Evolutionary conservation across 2,888 invertebrate species (phyloP).

Genomic region (Catocala sponsa): DNA sequence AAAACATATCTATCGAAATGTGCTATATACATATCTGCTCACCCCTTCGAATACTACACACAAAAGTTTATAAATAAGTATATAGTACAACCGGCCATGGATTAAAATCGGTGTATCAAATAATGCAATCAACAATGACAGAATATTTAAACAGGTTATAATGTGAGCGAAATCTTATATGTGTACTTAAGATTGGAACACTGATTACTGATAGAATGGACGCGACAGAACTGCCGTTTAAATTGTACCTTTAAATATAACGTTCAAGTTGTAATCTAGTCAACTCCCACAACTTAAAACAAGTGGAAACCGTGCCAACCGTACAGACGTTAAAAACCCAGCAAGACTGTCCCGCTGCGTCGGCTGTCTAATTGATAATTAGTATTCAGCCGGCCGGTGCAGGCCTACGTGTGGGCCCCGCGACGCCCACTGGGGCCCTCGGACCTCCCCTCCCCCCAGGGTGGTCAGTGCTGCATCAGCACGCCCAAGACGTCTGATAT

Average conservation of each 20-base stretch:
- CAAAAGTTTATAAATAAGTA: no score
- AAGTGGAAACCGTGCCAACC: conserved; percentile 16
- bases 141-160: no score
- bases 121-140: no score
- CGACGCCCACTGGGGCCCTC: conserved; percentile 39
- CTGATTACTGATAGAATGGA: no score
- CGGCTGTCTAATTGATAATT: conserved; percentile 77
- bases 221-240: background rate
- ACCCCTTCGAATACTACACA: no score
- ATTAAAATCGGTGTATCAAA: no score
- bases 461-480: conserved; percentile 67
- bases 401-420: conserved; percentile 74
- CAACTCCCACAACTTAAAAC: conserved; percentile 7
- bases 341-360: conserved; percentile 22
- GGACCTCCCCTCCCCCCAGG: conserved; percentile 49
- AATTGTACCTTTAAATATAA: background rate
- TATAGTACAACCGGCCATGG: no score
- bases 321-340: conserved; percentile 24
- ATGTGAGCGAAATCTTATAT: no score
- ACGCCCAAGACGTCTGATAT: conserved; percentile 70
- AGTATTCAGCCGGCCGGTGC: conserved; percentile 78
- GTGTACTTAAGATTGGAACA: no score
- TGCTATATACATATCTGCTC: no score
- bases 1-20: no score
- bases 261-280: conserved; percentile 10